Conservation (phyloP, 2,888 invertebrate genomes). For the Oscheius sp. region DNA sequence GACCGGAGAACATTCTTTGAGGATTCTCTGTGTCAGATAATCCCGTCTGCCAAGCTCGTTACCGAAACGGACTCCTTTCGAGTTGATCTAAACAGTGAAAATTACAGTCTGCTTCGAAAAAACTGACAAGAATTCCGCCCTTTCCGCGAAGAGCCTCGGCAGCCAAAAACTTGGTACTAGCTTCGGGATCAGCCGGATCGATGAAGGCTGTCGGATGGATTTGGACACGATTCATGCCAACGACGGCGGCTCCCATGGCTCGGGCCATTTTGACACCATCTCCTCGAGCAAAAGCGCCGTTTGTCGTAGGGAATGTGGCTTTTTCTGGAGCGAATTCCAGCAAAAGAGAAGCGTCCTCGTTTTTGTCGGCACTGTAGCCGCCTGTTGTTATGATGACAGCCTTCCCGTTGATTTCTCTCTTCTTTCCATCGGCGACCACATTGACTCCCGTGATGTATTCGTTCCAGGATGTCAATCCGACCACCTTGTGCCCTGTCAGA, state of each 20-base stretch:
- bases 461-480: conserved; percentile 64
- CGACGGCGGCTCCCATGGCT: conserved; percentile 67
- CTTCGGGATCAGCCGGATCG: conserved; percentile 70
- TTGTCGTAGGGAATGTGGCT: conserved; percentile 69
- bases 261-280: conserved; percentile 71
- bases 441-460: conserved; percentile 67
- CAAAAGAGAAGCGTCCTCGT: conserved; percentile 62
- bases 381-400: conserved; percentile 72
- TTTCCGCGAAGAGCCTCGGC: conserved; percentile 73
- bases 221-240: conserved; percentile 71
- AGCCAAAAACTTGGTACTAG: conserved; percentile 71
- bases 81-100: conserved; percentile 53
- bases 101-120: background rate
- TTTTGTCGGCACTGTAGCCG: conserved; percentile 71
- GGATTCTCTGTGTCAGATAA: conserved; percentile 65
- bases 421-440: conserved; percentile 39
- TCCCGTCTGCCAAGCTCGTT: conserved; percentile 72
- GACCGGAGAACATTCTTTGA: conserved; percentile 54
- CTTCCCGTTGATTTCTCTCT: conserved; percentile 61
- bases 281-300: conserved; percentile 71
- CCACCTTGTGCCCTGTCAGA: conserved; percentile 44
- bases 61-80: conserved; percentile 68
- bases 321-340: conserved; percentile 66
- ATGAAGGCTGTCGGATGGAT: conserved; percentile 72
- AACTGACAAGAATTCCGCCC: conserved; percentile 66